Conservation (phyloP, 30 jellyfish, hydroid and myxozoan genomes). For the Nemopilema nomurai region DNA sequence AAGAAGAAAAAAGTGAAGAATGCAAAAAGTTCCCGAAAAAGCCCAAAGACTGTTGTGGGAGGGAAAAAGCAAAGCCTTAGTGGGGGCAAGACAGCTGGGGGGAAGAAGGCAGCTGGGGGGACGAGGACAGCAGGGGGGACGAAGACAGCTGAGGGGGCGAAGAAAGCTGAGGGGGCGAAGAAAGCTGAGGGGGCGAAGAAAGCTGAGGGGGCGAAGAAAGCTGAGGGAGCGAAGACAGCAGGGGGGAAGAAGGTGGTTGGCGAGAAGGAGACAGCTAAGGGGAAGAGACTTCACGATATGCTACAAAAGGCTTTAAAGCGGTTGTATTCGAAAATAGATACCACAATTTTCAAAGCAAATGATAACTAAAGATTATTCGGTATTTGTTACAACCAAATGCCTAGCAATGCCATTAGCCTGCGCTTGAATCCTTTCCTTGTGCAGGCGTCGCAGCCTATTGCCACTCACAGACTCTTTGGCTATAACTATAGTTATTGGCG, state of each 20-base stretch:
- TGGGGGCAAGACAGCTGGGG: background rate
- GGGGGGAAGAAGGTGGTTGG: background rate
- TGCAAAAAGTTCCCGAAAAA: background rate
- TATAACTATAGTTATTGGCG: too few species aligned
- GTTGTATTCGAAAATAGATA: slow-evolving; percentile 64
- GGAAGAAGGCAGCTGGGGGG: too few species aligned
- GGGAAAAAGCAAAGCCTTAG: slow-evolving; percentile 2
- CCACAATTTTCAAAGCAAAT: slow-evolving; percentile 21
- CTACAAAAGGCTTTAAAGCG: slow-evolving; percentile 49
- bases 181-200: too few species aligned
- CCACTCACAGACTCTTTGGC: too few species aligned
- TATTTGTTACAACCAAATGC: background rate
- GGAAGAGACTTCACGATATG: slow-evolving; percentile 1
- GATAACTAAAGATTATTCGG: background rate
- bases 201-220: too few species aligned
- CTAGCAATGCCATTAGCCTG: too few species aligned
- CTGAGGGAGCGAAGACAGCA: background rate
- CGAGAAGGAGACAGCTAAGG: background rate
- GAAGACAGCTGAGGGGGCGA: too few species aligned
- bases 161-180: too few species aligned
- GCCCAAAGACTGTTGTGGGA: slow-evolving; percentile 19
- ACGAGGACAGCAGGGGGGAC: too few species aligned
- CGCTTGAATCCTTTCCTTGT: too few species aligned
- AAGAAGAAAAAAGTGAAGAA: slow-evolving; percentile 8
- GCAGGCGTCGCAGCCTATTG: too few species aligned